phyloP scores from a whole-genome alignment of 2,797 vertebrate genomes.

The Hydrophis major region DNA sequence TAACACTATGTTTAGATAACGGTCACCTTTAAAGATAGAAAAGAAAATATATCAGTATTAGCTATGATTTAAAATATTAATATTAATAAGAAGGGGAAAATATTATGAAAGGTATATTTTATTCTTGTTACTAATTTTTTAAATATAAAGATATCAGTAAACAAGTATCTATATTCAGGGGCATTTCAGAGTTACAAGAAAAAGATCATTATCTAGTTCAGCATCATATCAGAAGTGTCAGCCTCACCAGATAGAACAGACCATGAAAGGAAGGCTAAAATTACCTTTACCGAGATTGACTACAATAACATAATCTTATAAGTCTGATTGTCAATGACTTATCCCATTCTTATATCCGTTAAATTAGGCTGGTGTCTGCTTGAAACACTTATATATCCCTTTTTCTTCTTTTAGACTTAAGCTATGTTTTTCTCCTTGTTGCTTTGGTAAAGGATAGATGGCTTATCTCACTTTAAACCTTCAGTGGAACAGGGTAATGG shows the following conservation, averaged over 20 bases:
- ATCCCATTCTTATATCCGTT: background rate
- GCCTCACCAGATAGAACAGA: background rate
- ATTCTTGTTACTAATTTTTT: background rate
- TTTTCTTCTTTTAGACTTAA: background rate
- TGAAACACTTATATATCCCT: background rate
- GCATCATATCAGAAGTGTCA: background rate
- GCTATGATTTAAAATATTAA: background rate
- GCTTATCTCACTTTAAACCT: background rate
- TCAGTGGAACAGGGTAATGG: background rate
- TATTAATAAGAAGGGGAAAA: background rate
- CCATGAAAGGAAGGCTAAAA: background rate
- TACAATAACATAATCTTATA: background rate
- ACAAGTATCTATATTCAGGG: background rate
- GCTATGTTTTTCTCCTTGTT: background rate
- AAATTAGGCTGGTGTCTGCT: background rate
- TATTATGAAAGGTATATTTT: background rate
- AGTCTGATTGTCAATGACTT: background rate
- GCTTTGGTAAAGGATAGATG: background rate
- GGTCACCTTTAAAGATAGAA: background rate
- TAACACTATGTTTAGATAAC: background rate
- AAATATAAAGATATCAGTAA: background rate
- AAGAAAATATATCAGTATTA: background rate
- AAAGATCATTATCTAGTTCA: background rate
- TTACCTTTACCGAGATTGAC: background rate
- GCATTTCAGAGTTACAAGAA: background rate